These are phyloP conservation scores for Pocota personata DNA, from an alignment of 2,888 invertebrate species.

Conservation along the genomic window DNA sequence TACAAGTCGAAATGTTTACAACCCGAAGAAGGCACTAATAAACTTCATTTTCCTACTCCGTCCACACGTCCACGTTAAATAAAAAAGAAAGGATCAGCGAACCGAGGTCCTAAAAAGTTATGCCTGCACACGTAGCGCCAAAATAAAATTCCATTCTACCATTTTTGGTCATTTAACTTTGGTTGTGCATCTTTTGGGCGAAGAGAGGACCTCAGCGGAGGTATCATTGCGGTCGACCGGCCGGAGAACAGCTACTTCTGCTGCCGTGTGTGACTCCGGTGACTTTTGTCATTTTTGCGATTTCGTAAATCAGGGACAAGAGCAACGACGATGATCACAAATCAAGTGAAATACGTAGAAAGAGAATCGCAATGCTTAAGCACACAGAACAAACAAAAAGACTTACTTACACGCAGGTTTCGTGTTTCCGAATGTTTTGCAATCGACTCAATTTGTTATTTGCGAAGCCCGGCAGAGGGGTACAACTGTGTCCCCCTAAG, in stretches of 20 bases:
- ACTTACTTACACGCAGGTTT: conserved; percentile 64
- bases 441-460: conserved; percentile 73
- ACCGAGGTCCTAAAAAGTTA: conserved; percentile 45
- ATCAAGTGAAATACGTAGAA: conserved; percentile 58
- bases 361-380: conserved; percentile 59
- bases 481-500: background rate
- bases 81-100: conserved; percentile 18
- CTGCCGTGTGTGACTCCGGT: conserved; percentile 62
- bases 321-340: conserved; percentile 59
- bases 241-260: conserved; percentile 42
- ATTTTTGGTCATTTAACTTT: conserved; percentile 64
- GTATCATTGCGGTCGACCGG: background rate
- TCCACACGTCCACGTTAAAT: conserved; percentile 38
- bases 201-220: background rate
- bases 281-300: conserved; percentile 72
- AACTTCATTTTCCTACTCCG: conserved; percentile 64
- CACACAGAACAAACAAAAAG: conserved; percentile 46
- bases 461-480: conserved; percentile 50
- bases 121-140: conserved; percentile 66
- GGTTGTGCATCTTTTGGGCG: conserved; percentile 3
- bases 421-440: conserved; percentile 72
- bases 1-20: conserved; percentile 60
- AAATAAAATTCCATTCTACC: conserved; percentile 70
- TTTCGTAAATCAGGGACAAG: conserved; percentile 72
- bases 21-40: conserved; percentile 64